Evolutionary conservation across 2,113 vertebrate species (phyloP).

Genomic region (Ptilorrhoa leucosticta): DNA sequence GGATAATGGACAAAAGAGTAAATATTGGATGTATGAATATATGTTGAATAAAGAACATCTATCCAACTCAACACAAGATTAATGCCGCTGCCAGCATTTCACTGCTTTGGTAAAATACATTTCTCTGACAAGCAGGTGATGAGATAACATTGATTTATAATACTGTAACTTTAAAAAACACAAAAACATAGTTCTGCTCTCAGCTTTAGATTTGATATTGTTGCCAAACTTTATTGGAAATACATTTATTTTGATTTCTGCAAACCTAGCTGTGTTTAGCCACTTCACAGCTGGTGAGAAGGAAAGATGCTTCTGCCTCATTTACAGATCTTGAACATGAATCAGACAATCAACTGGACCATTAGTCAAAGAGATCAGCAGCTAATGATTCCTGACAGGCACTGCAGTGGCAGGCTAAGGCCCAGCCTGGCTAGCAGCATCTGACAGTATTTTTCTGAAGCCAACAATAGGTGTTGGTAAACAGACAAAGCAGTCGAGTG

Average conservation of each 20-base stretch:
- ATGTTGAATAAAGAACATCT: neutral
- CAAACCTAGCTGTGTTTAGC: slow-evolving; percentile 61
- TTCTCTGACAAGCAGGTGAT: neutral
- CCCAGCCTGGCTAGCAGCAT: slow-evolving; percentile 70
- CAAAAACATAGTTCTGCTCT: slow-evolving; percentile 5
- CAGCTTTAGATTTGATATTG: slow-evolving; percentile 51
- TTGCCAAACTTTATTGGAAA: slow-evolving; percentile 70
- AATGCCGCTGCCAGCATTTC: neutral
- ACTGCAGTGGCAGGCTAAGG: slow-evolving; percentile 72
- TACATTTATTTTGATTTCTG: slow-evolving; percentile 75
- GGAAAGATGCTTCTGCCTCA: slow-evolving; percentile 83
- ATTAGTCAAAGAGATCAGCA: slow-evolving; percentile 85
- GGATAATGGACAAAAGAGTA: neutral
- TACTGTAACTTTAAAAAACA: neutral
- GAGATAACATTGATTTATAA: slow-evolving; percentile 4
- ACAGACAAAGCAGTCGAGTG: slow-evolving; percentile 44
- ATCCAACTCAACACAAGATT: neutral
- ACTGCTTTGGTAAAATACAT: neutral
- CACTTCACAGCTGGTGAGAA: slow-evolving; percentile 79
- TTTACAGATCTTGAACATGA: slow-evolving; percentile 79
- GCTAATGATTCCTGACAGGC: slow-evolving; percentile 90
- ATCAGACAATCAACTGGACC: slow-evolving; percentile 86
- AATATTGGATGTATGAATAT: neutral
- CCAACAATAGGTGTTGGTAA: slow-evolving; percentile 34
- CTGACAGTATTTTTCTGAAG: slow-evolving; percentile 64